These are phyloP conservation scores for Melinaea menophilus DNA, from an alignment of 2,888 invertebrate genomes.

Conservation along the genomic window DNA sequence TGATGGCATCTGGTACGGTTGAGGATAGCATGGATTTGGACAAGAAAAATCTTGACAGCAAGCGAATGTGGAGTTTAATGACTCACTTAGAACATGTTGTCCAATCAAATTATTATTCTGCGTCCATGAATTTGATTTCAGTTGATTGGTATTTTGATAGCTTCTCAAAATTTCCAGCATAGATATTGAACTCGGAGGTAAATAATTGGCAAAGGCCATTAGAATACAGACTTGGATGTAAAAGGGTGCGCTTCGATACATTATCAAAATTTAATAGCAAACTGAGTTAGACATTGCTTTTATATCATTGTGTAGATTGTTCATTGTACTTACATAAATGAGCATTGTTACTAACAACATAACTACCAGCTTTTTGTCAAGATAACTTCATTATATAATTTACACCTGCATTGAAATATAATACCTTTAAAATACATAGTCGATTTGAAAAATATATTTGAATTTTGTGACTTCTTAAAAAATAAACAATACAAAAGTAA, in stretches of 20 bases:
- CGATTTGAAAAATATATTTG: neutral
- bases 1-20: conserved; percentile 30
- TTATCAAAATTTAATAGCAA: conserved; percentile 11
- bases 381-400: neutral
- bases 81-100: neutral
- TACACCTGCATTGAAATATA: neutral
- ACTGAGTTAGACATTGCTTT: conserved; percentile 7
- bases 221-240: neutral
- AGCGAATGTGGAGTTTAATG: conserved; percentile 2
- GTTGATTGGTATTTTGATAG: conserved; percentile 3
- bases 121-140: conserved; percentile 7
- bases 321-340: conserved; percentile 9
- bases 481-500: conserved; percentile 18
- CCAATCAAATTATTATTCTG: neutral
- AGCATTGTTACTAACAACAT: conserved; percentile 10
- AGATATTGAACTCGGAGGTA: neutral
- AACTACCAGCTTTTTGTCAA: neutral
- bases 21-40: conserved; percentile 24
- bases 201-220: neutral
- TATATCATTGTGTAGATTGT: conserved; percentile 6
- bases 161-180: conserved; percentile 13
- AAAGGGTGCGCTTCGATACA: conserved; percentile 11
- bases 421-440: neutral
- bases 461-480: conserved; percentile 1
- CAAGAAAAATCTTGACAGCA: conserved; percentile 25